Conservation (phyloP, 2,797 vertebrate species). For the Cyprinella venusta region DNA sequence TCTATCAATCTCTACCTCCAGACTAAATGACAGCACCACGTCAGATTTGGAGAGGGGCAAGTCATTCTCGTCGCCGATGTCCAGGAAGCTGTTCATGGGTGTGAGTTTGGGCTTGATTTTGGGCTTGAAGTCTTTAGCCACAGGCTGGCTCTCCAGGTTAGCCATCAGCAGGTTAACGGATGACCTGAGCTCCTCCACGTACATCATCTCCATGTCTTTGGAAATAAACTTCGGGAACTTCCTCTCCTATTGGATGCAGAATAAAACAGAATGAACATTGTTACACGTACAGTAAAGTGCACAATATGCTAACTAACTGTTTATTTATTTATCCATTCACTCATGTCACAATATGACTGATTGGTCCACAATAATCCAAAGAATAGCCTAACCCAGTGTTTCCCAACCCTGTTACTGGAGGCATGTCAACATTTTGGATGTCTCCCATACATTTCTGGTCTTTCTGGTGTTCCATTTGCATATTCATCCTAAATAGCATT, state of each 20-base stretch:
- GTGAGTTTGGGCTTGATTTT: conserved; percentile 90
- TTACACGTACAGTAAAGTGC: neutral
- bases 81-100: conserved; percentile 91
- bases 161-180: conserved; percentile 95
- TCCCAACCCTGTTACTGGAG: too few relatives aligned
- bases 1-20: conserved; percentile 81
- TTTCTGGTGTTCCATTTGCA: too few relatives aligned
- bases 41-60: conserved; percentile 92
- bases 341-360: too few relatives aligned
- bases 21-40: conserved; percentile 90
- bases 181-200: conserved; percentile 91
- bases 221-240: conserved; percentile 85
- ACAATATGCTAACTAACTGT: neutral
- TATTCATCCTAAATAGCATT: too few relatives aligned
- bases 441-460: too few relatives aligned
- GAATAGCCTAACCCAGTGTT: too few relatives aligned
- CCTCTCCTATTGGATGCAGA: conserved; percentile 79
- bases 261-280: neutral
- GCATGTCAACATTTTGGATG: too few relatives aligned
- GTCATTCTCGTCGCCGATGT: conserved; percentile 92
- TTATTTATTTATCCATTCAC: neutral
- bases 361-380: too few relatives aligned
- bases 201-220: conserved; percentile 91
- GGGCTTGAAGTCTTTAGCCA: conserved; percentile 94
- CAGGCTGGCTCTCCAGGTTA: conserved; percentile 96